These are phyloP conservation scores for Magallana angulata DNA, from an alignment of 1,140 invertebrate species.

Conservation along the genomic window DNA sequence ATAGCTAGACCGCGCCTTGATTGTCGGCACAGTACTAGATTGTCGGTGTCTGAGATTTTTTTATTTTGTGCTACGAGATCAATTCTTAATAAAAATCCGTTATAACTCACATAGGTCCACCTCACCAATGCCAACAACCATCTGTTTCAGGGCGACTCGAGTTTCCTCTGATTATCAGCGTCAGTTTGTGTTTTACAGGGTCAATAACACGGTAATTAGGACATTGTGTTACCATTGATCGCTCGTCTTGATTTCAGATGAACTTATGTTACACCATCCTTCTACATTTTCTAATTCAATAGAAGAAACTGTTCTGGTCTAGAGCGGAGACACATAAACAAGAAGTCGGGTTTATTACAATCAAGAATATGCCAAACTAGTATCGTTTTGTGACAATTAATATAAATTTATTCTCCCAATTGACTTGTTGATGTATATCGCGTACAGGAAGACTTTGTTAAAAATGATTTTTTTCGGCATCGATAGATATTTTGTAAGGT, in stretches of 20 bases:
- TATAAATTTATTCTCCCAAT: slow-evolving; percentile 18
- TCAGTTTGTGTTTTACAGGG: slow-evolving; percentile 18
- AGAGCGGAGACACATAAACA: neutral
- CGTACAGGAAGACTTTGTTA: neutral
- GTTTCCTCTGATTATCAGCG: slow-evolving; percentile 22
- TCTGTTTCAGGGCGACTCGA: neutral
- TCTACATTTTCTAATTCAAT: slow-evolving; percentile 34
- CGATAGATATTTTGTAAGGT: neutral
- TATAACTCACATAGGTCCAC: no score
- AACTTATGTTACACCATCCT: slow-evolving; percentile 1
- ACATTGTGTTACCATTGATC: slow-evolving; percentile 17
- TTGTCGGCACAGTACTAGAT: no score
- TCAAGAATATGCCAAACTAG: slow-evolving; percentile 28
- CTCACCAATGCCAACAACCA: neutral
- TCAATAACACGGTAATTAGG: slow-evolving; percentile 23
- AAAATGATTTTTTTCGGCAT: neutral
- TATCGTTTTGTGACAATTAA: slow-evolving; percentile 28
- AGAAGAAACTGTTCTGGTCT: slow-evolving; percentile 13
- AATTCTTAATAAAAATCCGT: no score
- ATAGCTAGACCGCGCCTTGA: no score
- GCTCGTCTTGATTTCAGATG: slow-evolving; percentile 2
- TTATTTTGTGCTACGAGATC: no score
- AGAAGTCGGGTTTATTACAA: neutral
- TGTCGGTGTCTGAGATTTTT: no score
- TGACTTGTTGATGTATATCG: slow-evolving; percentile 27